Evolutionary conservation across 2,888 invertebrate genomes (phyloP).

Genomic region (Cheilosia urbana): DNA sequence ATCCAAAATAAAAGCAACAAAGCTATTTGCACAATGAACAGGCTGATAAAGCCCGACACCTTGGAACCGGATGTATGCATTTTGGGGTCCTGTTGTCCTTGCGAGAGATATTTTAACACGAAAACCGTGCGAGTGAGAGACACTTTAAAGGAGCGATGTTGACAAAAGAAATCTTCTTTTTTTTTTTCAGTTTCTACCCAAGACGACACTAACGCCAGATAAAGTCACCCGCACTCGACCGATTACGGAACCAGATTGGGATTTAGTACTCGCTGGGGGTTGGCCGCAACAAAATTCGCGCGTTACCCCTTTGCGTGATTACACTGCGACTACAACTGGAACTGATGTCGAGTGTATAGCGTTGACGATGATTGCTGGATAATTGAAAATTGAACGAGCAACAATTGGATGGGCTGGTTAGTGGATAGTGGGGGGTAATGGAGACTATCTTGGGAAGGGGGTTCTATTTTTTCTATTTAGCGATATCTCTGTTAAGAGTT

Average conservation of each 20-base stretch:
- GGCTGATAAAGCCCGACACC: conserved; percentile 83
- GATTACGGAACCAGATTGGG: conserved; percentile 63
- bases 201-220: conserved; percentile 21
- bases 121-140: conserved; percentile 1
- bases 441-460: conserved; percentile 8
- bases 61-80: conserved; percentile 82
- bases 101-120: conserved; percentile 25
- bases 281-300: conserved; percentile 13
- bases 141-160: conserved; percentile 5
- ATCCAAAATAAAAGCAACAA: conserved; percentile 84
- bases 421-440: conserved; percentile 29
- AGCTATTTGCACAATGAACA: conserved; percentile 84
- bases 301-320: conserved; percentile 56
- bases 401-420: conserved; percentile 27
- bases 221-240: conserved; percentile 68
- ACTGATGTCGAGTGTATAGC: neutral
- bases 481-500: neutral
- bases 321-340: neutral
- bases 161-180: neutral
- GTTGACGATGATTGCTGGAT: conserved; percentile 50
- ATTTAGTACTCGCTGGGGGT: conserved; percentile 44
- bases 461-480: neutral
- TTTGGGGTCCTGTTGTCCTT: conserved; percentile 69
- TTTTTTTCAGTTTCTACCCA: neutral
- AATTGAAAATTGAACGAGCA: conserved; percentile 60